Evolutionary conservation across 2,888 invertebrate genomes (phyloP), one percentile per base, ranked within the genome.

Genomic region (Gandaritis pyraliata): DNA sequence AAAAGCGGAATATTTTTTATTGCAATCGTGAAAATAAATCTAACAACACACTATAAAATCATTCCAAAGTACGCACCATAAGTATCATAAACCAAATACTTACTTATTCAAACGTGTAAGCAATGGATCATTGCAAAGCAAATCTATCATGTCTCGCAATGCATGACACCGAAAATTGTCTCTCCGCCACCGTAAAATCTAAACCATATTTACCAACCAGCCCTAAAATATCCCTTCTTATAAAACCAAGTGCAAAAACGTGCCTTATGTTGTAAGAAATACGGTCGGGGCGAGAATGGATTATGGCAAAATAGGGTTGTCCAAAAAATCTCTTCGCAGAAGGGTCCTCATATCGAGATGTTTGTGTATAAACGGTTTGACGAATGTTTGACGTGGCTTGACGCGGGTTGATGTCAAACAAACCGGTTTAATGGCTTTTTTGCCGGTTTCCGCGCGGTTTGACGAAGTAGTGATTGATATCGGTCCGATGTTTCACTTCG

Each of bases 311-410:
- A 16, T 53, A 53, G 65, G 38, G 58, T 66, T 65, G 58, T 61
- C 67, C 71, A 72, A 75, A 79, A 76, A 77, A 75, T 74, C 75
- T 75, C 73, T 74, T 75, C 71, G 70, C 73, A 73, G 73, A 73
- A 76, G 80, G 79, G 75, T 72, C 72, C 69, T 74, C 71, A 67
- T 76, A 76, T 72, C 69, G 73, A 75, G 77, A 70, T 82, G 80
- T 82, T 81, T 82, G 78, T 67, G 72, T 74, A 76, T 81, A 80
- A 82, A 80, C 82, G 78, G 82, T 81, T 80, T 78, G 78, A 74
- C 71, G 70, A 74, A 72, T 77, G 78, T 78, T 78, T 76, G 79
- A 70, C 58, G 65, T 58, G 61, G 71, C 63, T 66, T 69, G 70
- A 71, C 69, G 63, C 53, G 68, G 72, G 74, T 68, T 65, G 65